Evolutionary conservation across 2,797 vertebrate species (phyloP).

Genomic region (Ibycter americanus): DNA sequence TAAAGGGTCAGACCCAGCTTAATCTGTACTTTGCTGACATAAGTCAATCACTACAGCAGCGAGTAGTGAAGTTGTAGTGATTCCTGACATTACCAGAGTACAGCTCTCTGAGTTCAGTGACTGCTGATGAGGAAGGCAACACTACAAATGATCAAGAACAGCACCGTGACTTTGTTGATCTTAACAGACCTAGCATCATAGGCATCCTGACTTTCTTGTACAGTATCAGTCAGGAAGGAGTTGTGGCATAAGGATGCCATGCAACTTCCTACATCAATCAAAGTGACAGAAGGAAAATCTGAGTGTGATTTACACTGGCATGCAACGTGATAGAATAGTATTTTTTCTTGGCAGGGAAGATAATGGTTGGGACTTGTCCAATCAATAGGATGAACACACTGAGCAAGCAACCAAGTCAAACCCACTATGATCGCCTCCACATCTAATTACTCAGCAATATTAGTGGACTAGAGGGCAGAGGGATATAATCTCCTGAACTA

Average conservation of each 20-base stretch:
- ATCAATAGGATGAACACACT: not conserved
- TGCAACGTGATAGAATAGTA: not conserved
- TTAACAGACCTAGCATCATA: not conserved
- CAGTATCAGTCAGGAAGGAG: not conserved
- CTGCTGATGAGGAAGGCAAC: not conserved
- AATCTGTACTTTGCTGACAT: not conserved
- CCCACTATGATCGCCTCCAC: not conserved
- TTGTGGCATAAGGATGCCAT: not conserved
- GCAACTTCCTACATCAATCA: not conserved
- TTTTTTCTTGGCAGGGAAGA: not conserved
- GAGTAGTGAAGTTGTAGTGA: not conserved
- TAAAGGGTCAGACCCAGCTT: not conserved
- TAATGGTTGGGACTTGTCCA: not conserved
- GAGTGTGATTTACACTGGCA: not conserved
- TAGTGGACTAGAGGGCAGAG: not conserved
- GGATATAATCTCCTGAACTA: not conserved
- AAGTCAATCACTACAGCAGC: not conserved
- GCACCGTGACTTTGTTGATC: not conserved
- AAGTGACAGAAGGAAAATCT: not conserved
- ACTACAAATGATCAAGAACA: not conserved
- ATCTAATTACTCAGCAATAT: not conserved
- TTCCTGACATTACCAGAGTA: not conserved
- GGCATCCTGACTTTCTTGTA: not conserved
- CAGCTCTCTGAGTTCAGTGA: not conserved
- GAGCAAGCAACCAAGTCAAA: not conserved